phyloP scores from a whole-genome alignment of 2,888 invertebrate species.

The Drosophila multiciliata region DNA sequence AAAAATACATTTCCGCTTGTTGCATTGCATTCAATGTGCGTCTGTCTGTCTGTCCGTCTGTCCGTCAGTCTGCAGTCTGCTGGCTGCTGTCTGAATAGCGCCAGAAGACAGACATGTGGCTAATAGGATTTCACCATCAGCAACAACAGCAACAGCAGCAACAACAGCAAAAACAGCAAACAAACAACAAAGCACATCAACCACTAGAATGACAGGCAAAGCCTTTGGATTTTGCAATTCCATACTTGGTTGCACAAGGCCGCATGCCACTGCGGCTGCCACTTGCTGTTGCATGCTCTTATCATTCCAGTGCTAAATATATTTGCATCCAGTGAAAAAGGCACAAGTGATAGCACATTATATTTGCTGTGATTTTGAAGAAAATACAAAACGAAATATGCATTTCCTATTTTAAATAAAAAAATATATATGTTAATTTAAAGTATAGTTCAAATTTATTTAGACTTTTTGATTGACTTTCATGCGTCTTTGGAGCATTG shows the following conservation, averaged over 20 bases:
- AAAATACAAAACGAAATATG: background rate
- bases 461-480: background rate
- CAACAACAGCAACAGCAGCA: slow-evolving; percentile 21
- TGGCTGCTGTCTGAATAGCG: slow-evolving; percentile 54
- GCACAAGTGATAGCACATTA: slow-evolving; percentile 9
- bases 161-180: slow-evolving; percentile 17
- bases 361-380: background rate
- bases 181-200: slow-evolving; percentile 24
- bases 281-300: slow-evolving; percentile 55
- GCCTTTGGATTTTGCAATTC: slow-evolving; percentile 64
- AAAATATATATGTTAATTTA: background rate
- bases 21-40: slow-evolving; percentile 51
- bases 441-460: background rate
- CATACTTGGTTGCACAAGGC: slow-evolving; percentile 67
- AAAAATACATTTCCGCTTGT: slow-evolving; percentile 70
- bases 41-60: slow-evolving; percentile 29
- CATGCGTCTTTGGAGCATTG: background rate
- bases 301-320: slow-evolving; percentile 36
- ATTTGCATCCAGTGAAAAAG: slow-evolving; percentile 9
- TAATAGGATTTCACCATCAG: slow-evolving; percentile 70
- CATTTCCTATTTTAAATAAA: background rate
- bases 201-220: slow-evolving; percentile 43
- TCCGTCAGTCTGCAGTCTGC: slow-evolving; percentile 15
- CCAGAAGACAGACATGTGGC: slow-evolving; percentile 69
- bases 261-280: slow-evolving; percentile 40